Base-by-base conservation (phyloP, 2,888 invertebrate species). In the Pollenia griseotomentosa region DNA sequence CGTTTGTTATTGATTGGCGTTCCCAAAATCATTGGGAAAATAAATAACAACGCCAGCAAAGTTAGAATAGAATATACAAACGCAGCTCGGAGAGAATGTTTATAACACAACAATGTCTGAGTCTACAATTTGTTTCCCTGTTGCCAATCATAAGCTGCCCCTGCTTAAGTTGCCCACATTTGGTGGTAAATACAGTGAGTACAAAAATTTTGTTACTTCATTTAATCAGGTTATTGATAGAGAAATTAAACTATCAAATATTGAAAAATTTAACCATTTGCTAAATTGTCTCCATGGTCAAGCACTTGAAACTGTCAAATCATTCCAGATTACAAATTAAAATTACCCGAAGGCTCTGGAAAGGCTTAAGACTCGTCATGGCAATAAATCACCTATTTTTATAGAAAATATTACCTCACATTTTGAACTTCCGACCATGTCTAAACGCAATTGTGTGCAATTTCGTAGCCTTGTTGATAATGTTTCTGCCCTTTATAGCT, bases 71-170 rank as follows among this genome's bases (percentile, higher is more conserved):
- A 55, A 78, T 23, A 77, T 77, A 40, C 77, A 77, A 53, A 19
- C 40, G 16, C 63, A 75, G 51, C 48, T 75, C 12, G 63, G 16
- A 51, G 75, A 75, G 48, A 63, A 75, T 14, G 48, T 65, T 8
- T 65, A 65, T n/a, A 77, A 77, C 14, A 53, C 77, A 55, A 77
- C 77, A 9, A 42, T 77, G 33, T 51, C 65, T 40, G 63, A 75
- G 11, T 77, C 77, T 7, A 61, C 75, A 42, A 63, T 75, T 63
- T 42, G 55, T 55, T 55, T 77, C 6, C 51, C 75, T 11, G 63
- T 23, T 23, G 23, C 23, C 23, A 23, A 23, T n/a, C 51, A 65
- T 16, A 77, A 77, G 14, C 19, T 77, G 42, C 65, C 77, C 11
- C 77, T 16, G 12, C 59, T 77, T 5, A 77, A 23, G 2, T 23